Evolutionary conservation across 2,113 vertebrate genomes (phyloP).

Genomic region (Ceyx cyanopectus): DNA sequence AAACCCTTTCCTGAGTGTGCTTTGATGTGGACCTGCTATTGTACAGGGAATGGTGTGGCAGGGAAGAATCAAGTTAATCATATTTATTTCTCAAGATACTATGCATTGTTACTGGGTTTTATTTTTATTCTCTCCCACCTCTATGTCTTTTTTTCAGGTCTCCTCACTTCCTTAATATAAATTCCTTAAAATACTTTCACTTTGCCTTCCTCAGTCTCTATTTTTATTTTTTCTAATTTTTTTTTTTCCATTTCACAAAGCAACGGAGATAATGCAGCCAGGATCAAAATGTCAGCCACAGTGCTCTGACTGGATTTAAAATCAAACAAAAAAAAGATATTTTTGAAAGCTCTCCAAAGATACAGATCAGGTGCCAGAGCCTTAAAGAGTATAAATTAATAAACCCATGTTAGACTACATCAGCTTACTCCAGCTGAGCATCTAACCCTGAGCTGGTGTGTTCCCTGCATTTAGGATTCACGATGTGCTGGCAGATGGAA

Average conservation of each 20-base stretch:
- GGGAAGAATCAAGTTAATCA: accelerated
- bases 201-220: neutral
- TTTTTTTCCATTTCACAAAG: neutral
- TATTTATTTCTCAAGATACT: neutral
- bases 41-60: neutral
- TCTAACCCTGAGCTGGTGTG: neutral
- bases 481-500: accelerated
- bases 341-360: neutral
- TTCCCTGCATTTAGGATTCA: neutral
- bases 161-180: neutral
- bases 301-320: neutral
- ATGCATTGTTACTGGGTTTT: accelerated
- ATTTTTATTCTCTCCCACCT: neutral
- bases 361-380: neutral
- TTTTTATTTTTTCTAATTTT: no score
- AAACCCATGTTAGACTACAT: neutral
- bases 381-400: neutral
- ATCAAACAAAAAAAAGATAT: neutral
- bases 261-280: neutral
- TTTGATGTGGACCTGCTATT: accelerated
- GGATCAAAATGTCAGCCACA: neutral
- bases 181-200: neutral
- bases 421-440: neutral
- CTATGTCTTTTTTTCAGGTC: neutral
- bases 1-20: neutral